These are phyloP conservation scores for Sebastes melanostomus DNA, from an alignment of 2,797 vertebrate species.

Conservation along the genomic window DNA sequence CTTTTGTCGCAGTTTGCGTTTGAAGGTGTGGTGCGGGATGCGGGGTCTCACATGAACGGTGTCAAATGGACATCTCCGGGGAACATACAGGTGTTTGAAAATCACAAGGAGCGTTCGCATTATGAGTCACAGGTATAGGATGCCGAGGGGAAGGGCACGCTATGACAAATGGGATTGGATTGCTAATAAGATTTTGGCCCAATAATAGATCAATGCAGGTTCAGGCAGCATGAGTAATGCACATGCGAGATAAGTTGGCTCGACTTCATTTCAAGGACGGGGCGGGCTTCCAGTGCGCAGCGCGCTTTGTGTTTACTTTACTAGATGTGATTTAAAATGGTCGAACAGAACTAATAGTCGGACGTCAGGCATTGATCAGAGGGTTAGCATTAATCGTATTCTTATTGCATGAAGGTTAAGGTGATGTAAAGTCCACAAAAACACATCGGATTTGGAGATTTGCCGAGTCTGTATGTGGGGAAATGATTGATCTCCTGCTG, in stretches of 20 bases:
- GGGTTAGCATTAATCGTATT: constrained; percentile 4
- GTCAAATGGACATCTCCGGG: constrained; percentile 43
- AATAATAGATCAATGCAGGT: constrained; percentile 66
- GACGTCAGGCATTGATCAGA: not conserved
- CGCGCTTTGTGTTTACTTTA: constrained; percentile 4
- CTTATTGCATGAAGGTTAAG: constrained; percentile 3
- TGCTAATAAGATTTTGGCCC: constrained; percentile 61
- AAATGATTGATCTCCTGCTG: not conserved
- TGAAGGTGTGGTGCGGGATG: not conserved
- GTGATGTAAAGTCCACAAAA: not conserved
- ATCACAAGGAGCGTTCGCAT: constrained; percentile 20
- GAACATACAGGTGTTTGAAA: constrained; percentile 57
- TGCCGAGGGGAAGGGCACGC: constrained; percentile 56
- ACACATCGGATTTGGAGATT: not conserved
- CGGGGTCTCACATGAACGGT: not conserved
- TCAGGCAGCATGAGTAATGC: constrained; percentile 56
- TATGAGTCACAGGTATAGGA: constrained; percentile 50
- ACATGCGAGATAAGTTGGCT: constrained; percentile 15
- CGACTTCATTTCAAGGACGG: constrained; percentile 52
- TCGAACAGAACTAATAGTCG: not conserved
- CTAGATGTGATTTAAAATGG: not conserved
- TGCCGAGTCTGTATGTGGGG: not conserved
- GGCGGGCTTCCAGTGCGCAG: not conserved
- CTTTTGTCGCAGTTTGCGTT: constrained; percentile 32
- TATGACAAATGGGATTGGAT: constrained; percentile 58